Conservation (phyloP, 2,797 vertebrate species). For the Pagetopsis macropterus region DNA sequence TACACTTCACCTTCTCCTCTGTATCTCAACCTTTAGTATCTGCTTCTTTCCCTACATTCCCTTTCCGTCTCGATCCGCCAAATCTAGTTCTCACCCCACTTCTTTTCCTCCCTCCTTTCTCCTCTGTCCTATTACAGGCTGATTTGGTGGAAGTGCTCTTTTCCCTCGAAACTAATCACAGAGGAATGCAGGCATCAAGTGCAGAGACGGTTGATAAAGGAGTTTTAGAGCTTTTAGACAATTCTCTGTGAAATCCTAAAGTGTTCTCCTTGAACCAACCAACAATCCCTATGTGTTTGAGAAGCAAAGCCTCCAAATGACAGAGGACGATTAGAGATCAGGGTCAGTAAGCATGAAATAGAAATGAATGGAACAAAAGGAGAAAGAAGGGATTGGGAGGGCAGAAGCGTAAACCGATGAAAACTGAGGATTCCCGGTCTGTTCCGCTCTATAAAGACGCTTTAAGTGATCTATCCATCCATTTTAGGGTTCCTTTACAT, state of each 20-base stretch:
- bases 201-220: constrained; percentile 22
- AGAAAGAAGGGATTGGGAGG: neutral
- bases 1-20: constrained; percentile 10
- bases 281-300: constrained; percentile 34
- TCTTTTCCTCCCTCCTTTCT: neutral
- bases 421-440: constrained; percentile 1
- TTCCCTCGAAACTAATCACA: constrained; percentile 44
- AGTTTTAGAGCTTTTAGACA: constrained; percentile 15
- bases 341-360: constrained; percentile 34
- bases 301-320: constrained; percentile 42
- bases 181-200: constrained; percentile 38
- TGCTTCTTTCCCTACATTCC: neutral
- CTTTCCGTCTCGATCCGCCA: neutral
- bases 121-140: constrained; percentile 30
- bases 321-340: constrained; percentile 39
- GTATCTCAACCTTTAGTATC: constrained; percentile 12
- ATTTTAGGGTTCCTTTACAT: constrained; percentile 6
- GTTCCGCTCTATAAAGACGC: constrained; percentile 9
- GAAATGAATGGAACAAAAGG: constrained; percentile 13
- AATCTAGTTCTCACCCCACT: neutral
- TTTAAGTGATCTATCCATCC: neutral
- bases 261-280: constrained; percentile 41
- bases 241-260: constrained; percentile 22
- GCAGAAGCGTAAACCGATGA: neutral
- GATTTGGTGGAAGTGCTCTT: constrained; percentile 50